These are phyloP conservation scores for Podarcis cretensis DNA, from an alignment of 2,113 vertebrate genomes.

Conservation along the genomic window DNA sequence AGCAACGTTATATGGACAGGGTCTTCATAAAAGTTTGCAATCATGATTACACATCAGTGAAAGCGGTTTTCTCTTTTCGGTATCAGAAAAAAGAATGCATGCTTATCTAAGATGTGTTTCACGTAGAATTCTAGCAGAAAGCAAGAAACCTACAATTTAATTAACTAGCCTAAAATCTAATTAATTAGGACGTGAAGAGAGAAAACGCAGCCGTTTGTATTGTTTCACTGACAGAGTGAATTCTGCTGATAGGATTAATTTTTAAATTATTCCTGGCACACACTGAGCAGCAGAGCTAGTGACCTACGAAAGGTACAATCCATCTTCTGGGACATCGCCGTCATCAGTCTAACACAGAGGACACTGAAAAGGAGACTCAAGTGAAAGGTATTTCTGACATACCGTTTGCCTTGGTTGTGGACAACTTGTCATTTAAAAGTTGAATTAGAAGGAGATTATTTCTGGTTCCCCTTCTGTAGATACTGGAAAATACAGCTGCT, in stretches of 20 bases:
- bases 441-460: fast-evolving
- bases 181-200: neutral
- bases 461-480: fast-evolving
- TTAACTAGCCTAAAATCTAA: neutral
- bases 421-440: neutral
- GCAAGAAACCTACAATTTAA: neutral
- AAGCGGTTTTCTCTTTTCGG: neutral
- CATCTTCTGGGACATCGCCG: fast-evolving
- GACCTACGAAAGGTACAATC: neutral
- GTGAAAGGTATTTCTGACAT: fast-evolving
- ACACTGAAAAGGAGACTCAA: neutral
- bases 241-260: neutral
- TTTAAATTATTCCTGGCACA: fast-evolving
- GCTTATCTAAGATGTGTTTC: neutral
- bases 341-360: neutral
- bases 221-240: neutral
- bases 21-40: neutral
- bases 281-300: fast-evolving
- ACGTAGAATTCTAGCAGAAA: neutral
- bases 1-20: neutral
- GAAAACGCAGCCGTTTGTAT: fast-evolving
- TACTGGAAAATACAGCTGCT: fast-evolving
- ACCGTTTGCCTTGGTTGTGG: neutral
- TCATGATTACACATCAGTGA: neutral
- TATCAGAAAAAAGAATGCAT: neutral